Percentiles rank a stretch among this genome's conserved stretches.
phyloP scores from a whole-genome alignment of 2,113 vertebrate genomes.

The Brienomyrus longianalis region DNA sequence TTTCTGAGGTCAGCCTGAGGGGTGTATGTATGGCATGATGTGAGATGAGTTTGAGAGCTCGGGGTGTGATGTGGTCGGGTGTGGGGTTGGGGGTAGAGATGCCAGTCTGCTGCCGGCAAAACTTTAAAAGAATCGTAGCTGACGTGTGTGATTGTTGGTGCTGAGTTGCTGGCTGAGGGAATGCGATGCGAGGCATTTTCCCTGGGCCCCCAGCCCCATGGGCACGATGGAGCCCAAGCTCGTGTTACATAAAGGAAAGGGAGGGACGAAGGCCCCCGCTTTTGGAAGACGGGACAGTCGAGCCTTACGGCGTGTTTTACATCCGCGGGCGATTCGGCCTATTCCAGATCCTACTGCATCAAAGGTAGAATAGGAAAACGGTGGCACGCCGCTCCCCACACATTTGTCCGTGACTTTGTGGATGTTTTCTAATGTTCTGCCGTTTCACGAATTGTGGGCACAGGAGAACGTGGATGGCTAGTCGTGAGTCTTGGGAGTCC shows the following conservation, averaged over 20 bases:
- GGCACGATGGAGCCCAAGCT: background rate
- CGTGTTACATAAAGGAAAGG: slow-evolving; percentile 25
- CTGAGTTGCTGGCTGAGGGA: background rate
- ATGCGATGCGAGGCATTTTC: background rate
- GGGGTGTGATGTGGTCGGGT: too few relatives aligned
- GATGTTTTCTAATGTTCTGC: background rate
- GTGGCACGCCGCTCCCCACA: background rate
- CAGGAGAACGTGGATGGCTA: background rate
- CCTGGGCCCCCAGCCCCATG: too few relatives aligned
- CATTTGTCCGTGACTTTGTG: background rate
- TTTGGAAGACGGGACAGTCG: slow-evolving; percentile 4
- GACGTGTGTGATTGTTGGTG: background rate
- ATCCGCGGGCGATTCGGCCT: background rate
- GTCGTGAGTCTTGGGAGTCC: background rate
- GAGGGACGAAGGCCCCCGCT: background rate
- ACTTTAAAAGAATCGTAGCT: background rate
- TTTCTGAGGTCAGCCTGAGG: too few relatives aligned
- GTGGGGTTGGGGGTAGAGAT: background rate
- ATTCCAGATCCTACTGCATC: slow-evolving; percentile 10
- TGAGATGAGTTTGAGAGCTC: too few relatives aligned
- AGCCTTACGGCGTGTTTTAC: slow-evolving; percentile 13
- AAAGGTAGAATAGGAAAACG: background rate
- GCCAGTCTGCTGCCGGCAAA: background rate
- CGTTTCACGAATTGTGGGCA: background rate
- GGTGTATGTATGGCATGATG: too few relatives aligned